Base-by-base conservation (phyloP, 2,113 vertebrate species). In the Equus przewalskii region DNA sequence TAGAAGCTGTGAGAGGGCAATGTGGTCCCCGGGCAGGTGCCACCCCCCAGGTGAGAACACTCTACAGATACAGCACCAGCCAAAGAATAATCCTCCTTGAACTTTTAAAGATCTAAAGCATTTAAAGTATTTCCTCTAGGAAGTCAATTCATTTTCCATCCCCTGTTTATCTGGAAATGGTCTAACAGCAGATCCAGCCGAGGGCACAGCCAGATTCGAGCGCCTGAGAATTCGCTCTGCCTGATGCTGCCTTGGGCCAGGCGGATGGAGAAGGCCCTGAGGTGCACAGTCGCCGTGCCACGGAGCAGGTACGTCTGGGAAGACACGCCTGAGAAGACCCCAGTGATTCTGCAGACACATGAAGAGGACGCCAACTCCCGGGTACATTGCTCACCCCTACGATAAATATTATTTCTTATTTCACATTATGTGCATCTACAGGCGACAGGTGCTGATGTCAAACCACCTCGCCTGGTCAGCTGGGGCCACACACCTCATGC, bases 161-260 rank as follows among this genome's bases (percentile, higher is more conserved):
- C 84, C 75, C 67, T 21, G 19, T 93, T 64, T 85, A 56, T n/a
- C 84, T 93, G 91, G 92, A 83, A 92, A 87, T 4, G 64, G 76
- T 21, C 73, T 87, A 65, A 19, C 69, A 58, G 54, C 79, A 96
- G 67, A 62, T 78, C 41, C 78, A 81, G 70, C 44, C 5, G 13
- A 46, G 28, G 56, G 13, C 0, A 0, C 54, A 80, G 87, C 26
- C 41, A 54, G 79, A 62, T 4, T 30, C 2, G 1, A 70, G 56
- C 14, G 18, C 60, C 80, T 62, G 51, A 84, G 72, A 70, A 60
- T 36, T 62, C 0, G 0, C 58, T 54, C n/a, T 44, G 16, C 54
- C 19, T 1, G 1, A 51, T 0, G 60, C 36, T 44, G 8, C 81
- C 36, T 12, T 2, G 26, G 33, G n/a, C 33, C n/a, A 12, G 58